These are phyloP conservation scores for Anguilla pacifica DNA, from an alignment of 2,797 vertebrate species.

Conservation along the genomic window DNA sequence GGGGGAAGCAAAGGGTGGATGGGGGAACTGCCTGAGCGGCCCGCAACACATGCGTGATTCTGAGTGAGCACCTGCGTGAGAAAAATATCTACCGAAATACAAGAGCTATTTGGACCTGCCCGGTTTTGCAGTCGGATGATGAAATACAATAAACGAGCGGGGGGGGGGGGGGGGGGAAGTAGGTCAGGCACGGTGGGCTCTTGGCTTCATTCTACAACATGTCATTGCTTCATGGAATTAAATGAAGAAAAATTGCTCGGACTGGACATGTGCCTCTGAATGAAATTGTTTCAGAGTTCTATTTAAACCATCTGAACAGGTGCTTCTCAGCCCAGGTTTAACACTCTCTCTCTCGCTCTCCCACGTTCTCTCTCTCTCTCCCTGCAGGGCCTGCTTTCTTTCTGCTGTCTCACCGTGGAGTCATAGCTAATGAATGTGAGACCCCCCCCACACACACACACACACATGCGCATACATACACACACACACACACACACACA, in stretches of 20 bases:
- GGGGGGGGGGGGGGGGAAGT: constrained; percentile 49
- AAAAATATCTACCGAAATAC: constrained; percentile 34
- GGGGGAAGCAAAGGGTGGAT: neutral
- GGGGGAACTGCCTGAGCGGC: neutral
- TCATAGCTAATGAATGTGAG: neutral
- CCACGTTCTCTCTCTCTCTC: constrained; percentile 16
- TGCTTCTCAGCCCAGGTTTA: constrained; percentile 13
- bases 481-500: too few relatives aligned
- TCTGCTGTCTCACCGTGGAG: neutral
- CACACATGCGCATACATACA: neutral
- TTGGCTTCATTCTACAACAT: constrained; percentile 45
- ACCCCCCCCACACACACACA: neutral
- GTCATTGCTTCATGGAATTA: constrained; percentile 53
- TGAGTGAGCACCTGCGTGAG: neutral
- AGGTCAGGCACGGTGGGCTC: constrained; percentile 35
- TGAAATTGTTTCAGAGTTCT: constrained; percentile 54
- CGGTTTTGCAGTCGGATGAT: constrained; percentile 43
- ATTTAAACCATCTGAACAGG: constrained; percentile 42
- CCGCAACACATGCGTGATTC: neutral
- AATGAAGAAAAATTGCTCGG: constrained; percentile 65
- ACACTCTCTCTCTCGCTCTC: constrained; percentile 34
- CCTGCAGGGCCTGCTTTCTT: neutral
- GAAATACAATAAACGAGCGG: constrained; percentile 41
- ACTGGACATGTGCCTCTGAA: constrained; percentile 60
- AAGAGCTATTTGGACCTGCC: constrained; percentile 34